phyloP scores from a whole-genome alignment of 2,888 invertebrate genomes.

The Noctuana brunneofusca region DNA sequence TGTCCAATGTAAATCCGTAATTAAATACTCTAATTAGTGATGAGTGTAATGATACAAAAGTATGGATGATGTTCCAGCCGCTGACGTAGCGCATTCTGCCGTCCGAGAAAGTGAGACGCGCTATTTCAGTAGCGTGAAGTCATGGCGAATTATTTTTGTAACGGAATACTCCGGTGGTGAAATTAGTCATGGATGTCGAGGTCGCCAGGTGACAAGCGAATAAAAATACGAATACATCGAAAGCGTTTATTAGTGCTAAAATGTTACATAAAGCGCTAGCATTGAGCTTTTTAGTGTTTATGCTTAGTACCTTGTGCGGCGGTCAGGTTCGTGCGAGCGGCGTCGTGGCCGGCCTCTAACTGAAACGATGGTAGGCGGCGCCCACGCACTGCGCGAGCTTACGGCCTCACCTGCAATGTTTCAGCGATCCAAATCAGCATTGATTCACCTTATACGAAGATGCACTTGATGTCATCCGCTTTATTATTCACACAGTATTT shows the following conservation, averaged over 20 bases:
- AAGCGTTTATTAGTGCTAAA: constrained; percentile 74
- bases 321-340: constrained; percentile 80
- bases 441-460: constrained; percentile 34
- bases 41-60: constrained; percentile 17
- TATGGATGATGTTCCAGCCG: constrained; percentile 24
- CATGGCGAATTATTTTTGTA: constrained; percentile 75
- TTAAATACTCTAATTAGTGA: constrained; percentile 30
- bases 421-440: constrained; percentile 49
- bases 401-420: constrained; percentile 71
- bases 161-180: constrained; percentile 63
- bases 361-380: constrained; percentile 56
- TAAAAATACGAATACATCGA: constrained; percentile 52
- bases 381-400: constrained; percentile 59
- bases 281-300: constrained; percentile 45
- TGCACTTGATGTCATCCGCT: constrained; percentile 34
- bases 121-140: constrained; percentile 75
- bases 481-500: constrained; percentile 8
- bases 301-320: constrained; percentile 76
- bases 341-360: constrained; percentile 76
- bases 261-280: constrained; percentile 66
- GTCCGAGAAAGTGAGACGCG: constrained; percentile 53
- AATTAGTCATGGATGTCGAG: constrained; percentile 72
- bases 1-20: background rate
- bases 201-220: constrained; percentile 66
- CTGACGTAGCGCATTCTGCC: constrained; percentile 42